A percentile compares a stretch with the other conserved stretches of the same genome.
These are phyloP conservation scores for Lagorchestes hirsutus DNA, from an alignment of 2,797 vertebrate species.

Conservation along the genomic window DNA sequence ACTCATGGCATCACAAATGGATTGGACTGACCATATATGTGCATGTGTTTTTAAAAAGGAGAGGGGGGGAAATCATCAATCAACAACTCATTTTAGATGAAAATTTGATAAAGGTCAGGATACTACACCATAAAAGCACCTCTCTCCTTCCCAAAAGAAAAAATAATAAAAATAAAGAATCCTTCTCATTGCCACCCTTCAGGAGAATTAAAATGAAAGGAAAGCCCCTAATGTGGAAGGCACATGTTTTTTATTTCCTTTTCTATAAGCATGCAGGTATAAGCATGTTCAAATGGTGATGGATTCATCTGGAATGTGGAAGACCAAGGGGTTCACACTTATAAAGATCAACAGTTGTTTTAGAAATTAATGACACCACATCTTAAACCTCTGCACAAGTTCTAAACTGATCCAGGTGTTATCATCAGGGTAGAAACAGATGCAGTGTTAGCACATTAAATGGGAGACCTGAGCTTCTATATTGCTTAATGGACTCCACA, in stretches of 20 bases:
- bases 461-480: conserved; percentile 80
- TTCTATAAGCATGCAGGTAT: conserved; percentile 70
- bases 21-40: neutral
- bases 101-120: conserved; percentile 64
- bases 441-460: conserved; percentile 81
- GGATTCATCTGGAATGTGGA: conserved; percentile 73
- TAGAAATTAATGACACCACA: conserved; percentile 84
- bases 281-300: conserved; percentile 49
- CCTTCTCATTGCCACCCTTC: conserved; percentile 51
- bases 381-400: conserved; percentile 82
- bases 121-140: conserved; percentile 50
- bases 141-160: conserved; percentile 27
- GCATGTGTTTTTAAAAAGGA: conserved; percentile 41
- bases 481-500: conserved; percentile 83
- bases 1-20: conserved; percentile 73
- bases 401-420: conserved; percentile 87
- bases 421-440: conserved; percentile 83
- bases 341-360: conserved; percentile 83
- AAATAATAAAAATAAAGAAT: conserved; percentile 32
- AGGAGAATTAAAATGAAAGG: conserved; percentile 57
- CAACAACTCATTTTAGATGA: conserved; percentile 64
- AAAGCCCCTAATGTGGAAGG: conserved; percentile 40
- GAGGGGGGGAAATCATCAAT: conserved; percentile 50
- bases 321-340: conserved; percentile 72
- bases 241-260: conserved; percentile 73